A percentile compares a stretch with the other conserved stretches of the same genome.
These are phyloP conservation scores for Cyrtodaria siliqua DNA, from an alignment of 2,888 invertebrate species.

Conservation along the genomic window DNA sequence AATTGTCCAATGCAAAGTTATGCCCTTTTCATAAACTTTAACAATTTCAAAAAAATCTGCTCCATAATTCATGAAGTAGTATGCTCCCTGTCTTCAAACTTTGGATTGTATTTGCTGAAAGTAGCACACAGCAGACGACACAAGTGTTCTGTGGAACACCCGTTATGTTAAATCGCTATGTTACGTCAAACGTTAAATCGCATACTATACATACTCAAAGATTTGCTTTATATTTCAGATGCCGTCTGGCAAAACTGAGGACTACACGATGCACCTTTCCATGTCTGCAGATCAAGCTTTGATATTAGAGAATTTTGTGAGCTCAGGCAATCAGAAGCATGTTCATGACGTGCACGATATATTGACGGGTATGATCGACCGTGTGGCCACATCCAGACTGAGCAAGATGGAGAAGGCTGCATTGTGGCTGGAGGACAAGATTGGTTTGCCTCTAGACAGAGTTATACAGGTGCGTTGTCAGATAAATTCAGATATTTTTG, in stretches of 20 bases:
- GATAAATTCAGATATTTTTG: too few relatives aligned
- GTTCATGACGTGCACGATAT: slow-evolving; percentile 67
- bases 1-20: too few relatives aligned
- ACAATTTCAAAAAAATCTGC: too few relatives aligned
- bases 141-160: too few relatives aligned
- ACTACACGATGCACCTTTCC: slow-evolving; percentile 60
- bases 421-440: slow-evolving; percentile 61
- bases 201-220: too few relatives aligned
- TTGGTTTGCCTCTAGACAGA: slow-evolving; percentile 62
- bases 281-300: slow-evolving; percentile 53
- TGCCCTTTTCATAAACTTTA: too few relatives aligned
- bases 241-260: slow-evolving; percentile 45
- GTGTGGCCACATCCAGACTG: slow-evolving; percentile 40
- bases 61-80: not conserved
- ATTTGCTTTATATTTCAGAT: slow-evolving; percentile 12
- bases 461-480: slow-evolving; percentile 58
- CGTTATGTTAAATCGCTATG: too few relatives aligned
- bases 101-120: too few relatives aligned
- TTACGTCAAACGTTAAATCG: too few relatives aligned
- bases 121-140: too few relatives aligned
- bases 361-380: slow-evolving; percentile 56
- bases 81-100: too few relatives aligned
- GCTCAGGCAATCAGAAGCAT: slow-evolving; percentile 42
- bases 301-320: slow-evolving; percentile 56
- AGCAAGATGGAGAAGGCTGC: slow-evolving; percentile 48